Conservation (phyloP, 1,140 invertebrate genomes). For the Pinna nobilis region DNA sequence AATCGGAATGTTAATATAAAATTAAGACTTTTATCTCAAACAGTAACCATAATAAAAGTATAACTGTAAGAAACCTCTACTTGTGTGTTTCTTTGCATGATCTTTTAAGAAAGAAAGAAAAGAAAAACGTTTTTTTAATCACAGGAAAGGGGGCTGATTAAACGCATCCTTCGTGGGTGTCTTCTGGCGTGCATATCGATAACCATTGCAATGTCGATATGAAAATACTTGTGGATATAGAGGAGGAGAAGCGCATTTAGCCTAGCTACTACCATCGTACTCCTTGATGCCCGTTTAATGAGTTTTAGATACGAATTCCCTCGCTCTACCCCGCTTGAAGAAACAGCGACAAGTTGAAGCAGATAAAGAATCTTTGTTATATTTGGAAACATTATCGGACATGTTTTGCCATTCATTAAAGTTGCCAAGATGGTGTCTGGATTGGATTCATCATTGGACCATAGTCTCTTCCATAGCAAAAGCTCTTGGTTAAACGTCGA, state of each 20-base stretch:
- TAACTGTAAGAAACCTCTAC: too few relatives aligned
- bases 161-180: slow-evolving; percentile 2
- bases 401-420: neutral
- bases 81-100: too few relatives aligned
- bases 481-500: slow-evolving; percentile 4
- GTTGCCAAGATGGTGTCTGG: neutral
- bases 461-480: neutral
- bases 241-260: neutral
- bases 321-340: neutral
- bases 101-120: too few relatives aligned
- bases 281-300: neutral
- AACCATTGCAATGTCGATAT: neutral
- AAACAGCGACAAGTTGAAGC: neutral
- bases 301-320: neutral
- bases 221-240: neutral
- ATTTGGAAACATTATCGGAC: slow-evolving; percentile 9
- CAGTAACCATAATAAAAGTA: too few relatives aligned
- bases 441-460: neutral
- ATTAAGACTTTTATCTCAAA: too few relatives aligned
- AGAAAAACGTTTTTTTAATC: slow-evolving; percentile 2
- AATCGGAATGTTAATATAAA: too few relatives aligned
- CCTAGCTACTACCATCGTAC: slow-evolving; percentile 1
- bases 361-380: neutral
- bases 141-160: neutral
- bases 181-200: neutral